phyloP scores from a whole-genome alignment of 1,140 invertebrate genomes.

The Listronotus oregonensis region DNA sequence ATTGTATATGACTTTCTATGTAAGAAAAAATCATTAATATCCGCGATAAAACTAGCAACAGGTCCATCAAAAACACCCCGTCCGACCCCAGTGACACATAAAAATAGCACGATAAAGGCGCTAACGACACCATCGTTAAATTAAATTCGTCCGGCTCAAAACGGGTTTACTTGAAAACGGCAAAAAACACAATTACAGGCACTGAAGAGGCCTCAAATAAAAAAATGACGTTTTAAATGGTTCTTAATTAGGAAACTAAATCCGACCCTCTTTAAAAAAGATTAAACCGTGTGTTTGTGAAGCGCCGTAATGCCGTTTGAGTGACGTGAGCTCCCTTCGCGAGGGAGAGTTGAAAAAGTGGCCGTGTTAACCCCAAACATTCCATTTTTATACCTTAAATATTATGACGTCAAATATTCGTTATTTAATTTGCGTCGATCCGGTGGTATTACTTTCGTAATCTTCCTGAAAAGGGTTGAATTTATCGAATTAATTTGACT shows the following conservation, averaged over 20 bases:
- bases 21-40: too few relatives aligned
- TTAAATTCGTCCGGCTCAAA: constrained; percentile 1
- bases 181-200: constrained; percentile 39
- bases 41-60: too few relatives aligned
- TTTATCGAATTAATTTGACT: constrained; percentile 26
- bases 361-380: constrained; percentile 46
- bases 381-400: constrained; percentile 45
- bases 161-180: constrained; percentile 27
- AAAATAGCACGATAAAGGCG: too few relatives aligned
- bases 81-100: too few relatives aligned
- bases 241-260: constrained; percentile 56
- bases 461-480: neutral
- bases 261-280: constrained; percentile 55
- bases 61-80: too few relatives aligned
- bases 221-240: constrained; percentile 56
- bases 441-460: constrained; percentile 28
- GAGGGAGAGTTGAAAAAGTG: constrained; percentile 44
- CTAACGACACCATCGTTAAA: too few relatives aligned
- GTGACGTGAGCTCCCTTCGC: constrained; percentile 47
- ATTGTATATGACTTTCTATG: too few relatives aligned
- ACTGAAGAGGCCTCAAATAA: constrained; percentile 32
- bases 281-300: constrained; percentile 56
- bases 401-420: constrained; percentile 43
- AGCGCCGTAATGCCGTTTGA: constrained; percentile 53
- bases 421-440: constrained; percentile 36